Conservation (phyloP, 2,797 vertebrate species). For the Alectoris magna region DNA sequence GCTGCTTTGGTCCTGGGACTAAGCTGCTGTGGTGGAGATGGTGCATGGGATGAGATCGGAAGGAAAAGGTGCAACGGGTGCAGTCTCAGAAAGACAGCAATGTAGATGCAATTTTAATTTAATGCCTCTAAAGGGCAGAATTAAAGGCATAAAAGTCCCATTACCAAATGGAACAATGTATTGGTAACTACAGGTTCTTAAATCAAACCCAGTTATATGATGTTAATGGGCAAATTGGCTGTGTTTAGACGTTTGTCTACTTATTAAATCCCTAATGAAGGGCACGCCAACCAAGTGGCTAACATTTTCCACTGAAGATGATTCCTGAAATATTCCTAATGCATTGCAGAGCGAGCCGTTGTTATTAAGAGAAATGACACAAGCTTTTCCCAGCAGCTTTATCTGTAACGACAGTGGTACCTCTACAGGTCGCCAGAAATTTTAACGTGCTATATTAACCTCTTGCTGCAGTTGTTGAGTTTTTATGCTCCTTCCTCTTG, state of each 20-base stretch:
- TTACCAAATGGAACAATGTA: background rate
- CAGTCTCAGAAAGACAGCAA: background rate
- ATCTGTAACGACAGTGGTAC: slow-evolving; percentile 1
- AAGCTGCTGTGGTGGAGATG: fast-evolving
- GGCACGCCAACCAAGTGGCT: slow-evolving; percentile 9
- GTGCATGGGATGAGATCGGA: fast-evolving
- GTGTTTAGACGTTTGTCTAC: slow-evolving; percentile 51
- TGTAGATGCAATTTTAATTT: background rate
- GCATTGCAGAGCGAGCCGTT: background rate
- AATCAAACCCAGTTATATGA: slow-evolving; percentile 30
- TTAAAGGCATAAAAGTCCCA: background rate
- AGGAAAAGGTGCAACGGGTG: fast-evolving
- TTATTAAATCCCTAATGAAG: slow-evolving; percentile 61
- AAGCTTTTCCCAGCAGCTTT: slow-evolving; percentile 44
- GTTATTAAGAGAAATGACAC: slow-evolving; percentile 1
- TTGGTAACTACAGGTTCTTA: slow-evolving; percentile 15
- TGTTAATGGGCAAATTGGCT: slow-evolving; percentile 30
- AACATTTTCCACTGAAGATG: slow-evolving; percentile 38
- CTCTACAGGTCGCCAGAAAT: slow-evolving; percentile 16
- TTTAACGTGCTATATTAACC: background rate
- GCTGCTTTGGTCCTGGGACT: fast-evolving
- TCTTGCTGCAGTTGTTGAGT: background rate
- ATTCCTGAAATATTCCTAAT: slow-evolving; percentile 34
- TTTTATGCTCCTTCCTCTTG: background rate
- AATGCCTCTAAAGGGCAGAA: background rate